Evolutionary conservation across 2,888 invertebrate species (phyloP).

Genomic region (Lasioglossum marginatum): DNA sequence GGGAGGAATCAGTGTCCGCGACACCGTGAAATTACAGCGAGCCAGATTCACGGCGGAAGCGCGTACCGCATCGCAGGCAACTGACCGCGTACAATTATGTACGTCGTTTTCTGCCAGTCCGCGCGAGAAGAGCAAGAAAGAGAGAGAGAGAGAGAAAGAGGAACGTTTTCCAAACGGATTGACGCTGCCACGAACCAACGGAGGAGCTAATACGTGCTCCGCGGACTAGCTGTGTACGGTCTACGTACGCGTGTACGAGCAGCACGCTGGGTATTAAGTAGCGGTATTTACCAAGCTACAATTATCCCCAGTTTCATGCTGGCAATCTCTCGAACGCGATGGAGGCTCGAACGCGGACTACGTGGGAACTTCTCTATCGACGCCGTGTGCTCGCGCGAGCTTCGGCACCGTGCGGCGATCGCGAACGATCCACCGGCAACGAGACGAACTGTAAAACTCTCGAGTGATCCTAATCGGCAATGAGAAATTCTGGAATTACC

Average conservation of each 20-base stretch:
- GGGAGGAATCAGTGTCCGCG: constrained; percentile 40
- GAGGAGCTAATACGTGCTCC: constrained; percentile 59
- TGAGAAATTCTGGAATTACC: not conserved
- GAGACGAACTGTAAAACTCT: not conserved
- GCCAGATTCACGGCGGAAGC: constrained; percentile 62
- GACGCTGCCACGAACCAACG: constrained; percentile 66
- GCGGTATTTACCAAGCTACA: constrained; percentile 77
- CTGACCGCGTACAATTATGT: constrained; percentile 65
- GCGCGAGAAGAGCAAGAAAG: constrained; percentile 38
- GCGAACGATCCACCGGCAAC: constrained; percentile 10
- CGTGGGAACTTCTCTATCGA: constrained; percentile 67
- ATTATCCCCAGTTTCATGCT: constrained; percentile 76
- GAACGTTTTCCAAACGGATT: constrained; percentile 65
- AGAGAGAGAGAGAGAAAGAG: constrained; percentile 11
- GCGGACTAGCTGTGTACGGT: constrained; percentile 47
- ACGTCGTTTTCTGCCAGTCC: constrained; percentile 65
- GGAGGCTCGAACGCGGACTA: constrained; percentile 58
- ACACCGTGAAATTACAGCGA: constrained; percentile 60
- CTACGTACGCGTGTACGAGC: constrained; percentile 55
- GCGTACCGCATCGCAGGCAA: constrained; percentile 57
- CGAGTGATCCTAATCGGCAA: not conserved
- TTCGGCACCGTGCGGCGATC: constrained; percentile 16
- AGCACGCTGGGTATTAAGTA: constrained; percentile 74
- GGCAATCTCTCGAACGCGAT: constrained; percentile 64
- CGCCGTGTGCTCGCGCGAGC: not conserved